Conservation (phyloP, 2,113 vertebrate genomes). For the Neolamprologus modestus region DNA sequence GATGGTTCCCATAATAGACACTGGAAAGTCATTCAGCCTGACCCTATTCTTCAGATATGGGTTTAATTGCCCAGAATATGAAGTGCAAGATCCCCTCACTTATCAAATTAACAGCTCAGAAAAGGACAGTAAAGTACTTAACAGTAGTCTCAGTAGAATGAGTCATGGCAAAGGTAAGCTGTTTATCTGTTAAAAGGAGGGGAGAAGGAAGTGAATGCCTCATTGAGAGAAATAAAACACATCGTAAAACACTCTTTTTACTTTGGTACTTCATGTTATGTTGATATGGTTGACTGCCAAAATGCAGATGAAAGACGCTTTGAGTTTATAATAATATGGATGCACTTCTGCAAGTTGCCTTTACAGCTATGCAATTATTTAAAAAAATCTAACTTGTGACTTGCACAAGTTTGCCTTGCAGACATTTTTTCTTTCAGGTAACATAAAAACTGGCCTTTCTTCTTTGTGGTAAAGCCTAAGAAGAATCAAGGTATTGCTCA, state of each 20-base stretch:
- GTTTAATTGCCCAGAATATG: conserved; percentile 65
- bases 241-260: background rate
- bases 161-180: conserved; percentile 40
- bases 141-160: conserved; percentile 9
- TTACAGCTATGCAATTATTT: background rate
- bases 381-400: background rate
- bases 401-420: background rate
- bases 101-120: conserved; percentile 64
- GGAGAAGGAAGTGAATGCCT: background rate
- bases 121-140: conserved; percentile 43
- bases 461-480: background rate
- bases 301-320: background rate
- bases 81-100: conserved; percentile 53
- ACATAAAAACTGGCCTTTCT: background rate
- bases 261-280: background rate
- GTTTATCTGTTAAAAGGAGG: conserved; percentile 32
- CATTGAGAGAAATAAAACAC: background rate
- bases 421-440: background rate
- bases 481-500: background rate
- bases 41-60: conserved; percentile 50
- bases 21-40: conserved; percentile 50
- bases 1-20: conserved; percentile 49
- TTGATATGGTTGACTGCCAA: background rate
- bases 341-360: background rate
- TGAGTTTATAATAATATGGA: background rate